A percentile compares a stretch with the other conserved stretches of the same genome.
Conservation (phyloP, 1,140 invertebrate genomes). For the Anastatus disparis region DNA sequence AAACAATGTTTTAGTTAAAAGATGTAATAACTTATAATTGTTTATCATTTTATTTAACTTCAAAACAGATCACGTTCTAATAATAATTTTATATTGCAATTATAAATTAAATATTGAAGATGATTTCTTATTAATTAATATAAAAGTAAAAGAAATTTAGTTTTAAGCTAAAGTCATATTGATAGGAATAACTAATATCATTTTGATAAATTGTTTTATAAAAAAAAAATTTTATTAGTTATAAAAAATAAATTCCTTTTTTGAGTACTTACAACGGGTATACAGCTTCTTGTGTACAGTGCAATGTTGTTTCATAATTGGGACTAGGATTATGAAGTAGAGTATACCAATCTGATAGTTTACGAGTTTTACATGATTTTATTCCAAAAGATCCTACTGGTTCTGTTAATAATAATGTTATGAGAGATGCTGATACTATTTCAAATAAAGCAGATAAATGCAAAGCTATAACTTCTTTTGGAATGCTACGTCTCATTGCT, state of each 20-base stretch:
- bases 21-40: too few relatives aligned
- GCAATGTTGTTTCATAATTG: conserved; percentile 87
- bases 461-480: conserved; percentile 75
- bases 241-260: too few relatives aligned
- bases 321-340: conserved; percentile 93
- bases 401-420: conserved; percentile 81
- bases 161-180: too few relatives aligned
- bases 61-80: not conserved
- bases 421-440: conserved; percentile 75
- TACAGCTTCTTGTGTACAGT: conserved; percentile 96
- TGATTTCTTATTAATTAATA: not conserved
- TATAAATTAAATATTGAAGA: not conserved
- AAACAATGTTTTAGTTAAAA: too few relatives aligned
- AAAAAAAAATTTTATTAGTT: too few relatives aligned
- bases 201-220: too few relatives aligned
- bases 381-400: conserved; percentile 81
- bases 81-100: not conserved
- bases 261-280: conserved; percentile 88
- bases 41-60: not conserved
- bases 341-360: conserved; percentile 95
- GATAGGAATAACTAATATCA: too few relatives aligned
- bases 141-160: too few relatives aligned
- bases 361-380: conserved; percentile 79
- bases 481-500: conserved; percentile 79
- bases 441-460: conserved; percentile 86